A percentile compares a stretch with the other conserved stretches of the same genome.
Evolutionary conservation across 1,140 invertebrate species (phyloP).

Genomic region (Aphaenogaster floridana): DNA sequence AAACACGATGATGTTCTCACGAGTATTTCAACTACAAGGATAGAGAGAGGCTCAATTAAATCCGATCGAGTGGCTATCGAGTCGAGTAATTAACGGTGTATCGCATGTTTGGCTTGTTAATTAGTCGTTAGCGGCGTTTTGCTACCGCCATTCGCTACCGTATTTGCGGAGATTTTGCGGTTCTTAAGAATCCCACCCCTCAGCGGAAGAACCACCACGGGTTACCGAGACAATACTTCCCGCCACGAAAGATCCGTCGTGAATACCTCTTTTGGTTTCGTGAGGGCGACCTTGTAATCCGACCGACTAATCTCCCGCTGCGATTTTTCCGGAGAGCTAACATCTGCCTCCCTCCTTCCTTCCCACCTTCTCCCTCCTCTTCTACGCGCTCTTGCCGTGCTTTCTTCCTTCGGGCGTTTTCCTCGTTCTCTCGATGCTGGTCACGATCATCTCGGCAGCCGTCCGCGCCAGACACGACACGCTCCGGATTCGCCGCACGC

Average conservation of each 20-base stretch:
- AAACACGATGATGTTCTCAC: not conserved
- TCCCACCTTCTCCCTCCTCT: not conserved
- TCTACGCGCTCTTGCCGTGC: constrained; percentile 8
- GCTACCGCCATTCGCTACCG: constrained; percentile 23
- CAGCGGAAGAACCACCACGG: not conserved
- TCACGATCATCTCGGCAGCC: constrained; percentile 71
- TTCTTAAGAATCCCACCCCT: not conserved
- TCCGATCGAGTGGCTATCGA: constrained; percentile 13
- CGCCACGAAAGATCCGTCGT: not conserved
- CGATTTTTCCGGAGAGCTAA: constrained; percentile 35
- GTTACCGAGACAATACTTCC: not conserved
- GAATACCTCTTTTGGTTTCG: not conserved
- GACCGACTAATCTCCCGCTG: constrained; percentile 21
- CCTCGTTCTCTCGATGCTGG: constrained; percentile 66
- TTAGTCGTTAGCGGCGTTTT: constrained; percentile 60
- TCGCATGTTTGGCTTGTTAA: constrained; percentile 52
- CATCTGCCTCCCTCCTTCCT: not conserved
- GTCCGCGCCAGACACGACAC: constrained; percentile 53
- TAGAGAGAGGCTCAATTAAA: not conserved
- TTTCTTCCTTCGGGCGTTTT: constrained; percentile 13
- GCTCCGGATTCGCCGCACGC: constrained; percentile 60
- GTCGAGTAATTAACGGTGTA: constrained; percentile 67
- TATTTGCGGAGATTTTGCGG: constrained; percentile 65
- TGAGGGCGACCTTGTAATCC: constrained; percentile 30
- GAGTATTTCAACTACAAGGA: not conserved